These are phyloP conservation scores for Nebria salina DNA, from an alignment of 2,888 invertebrate genomes.

Conservation along the genomic window DNA sequence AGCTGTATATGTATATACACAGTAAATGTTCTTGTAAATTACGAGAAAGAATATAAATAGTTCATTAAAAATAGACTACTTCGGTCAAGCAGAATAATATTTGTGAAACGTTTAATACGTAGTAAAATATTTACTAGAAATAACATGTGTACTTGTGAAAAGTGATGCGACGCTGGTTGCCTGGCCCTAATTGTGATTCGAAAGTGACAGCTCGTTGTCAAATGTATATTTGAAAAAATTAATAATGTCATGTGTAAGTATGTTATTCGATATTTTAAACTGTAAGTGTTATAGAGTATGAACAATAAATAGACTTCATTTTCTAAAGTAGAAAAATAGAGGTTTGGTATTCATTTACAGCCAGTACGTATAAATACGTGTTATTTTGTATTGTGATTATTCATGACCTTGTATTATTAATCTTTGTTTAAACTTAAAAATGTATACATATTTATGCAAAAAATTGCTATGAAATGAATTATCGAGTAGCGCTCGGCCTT, in stretches of 20 bases:
- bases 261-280: slow-evolving; percentile 23
- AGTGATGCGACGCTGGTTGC: background rate
- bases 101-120: no score
- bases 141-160: background rate
- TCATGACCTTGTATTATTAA: slow-evolving; percentile 42
- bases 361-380: slow-evolving; percentile 30
- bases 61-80: no score
- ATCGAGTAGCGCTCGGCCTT: background rate
- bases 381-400: slow-evolving; percentile 35
- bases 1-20: no score
- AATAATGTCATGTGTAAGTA: slow-evolving; percentile 42
- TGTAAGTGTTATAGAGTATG: background rate
- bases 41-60: no score
- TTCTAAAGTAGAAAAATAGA: no score
- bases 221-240: slow-evolving; percentile 19
- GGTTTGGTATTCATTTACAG: background rate
- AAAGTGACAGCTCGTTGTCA: slow-evolving; percentile 41
- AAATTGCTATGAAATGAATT: no score
- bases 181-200: background rate
- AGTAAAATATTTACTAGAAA: no score
- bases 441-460: no score
- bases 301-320: no score
- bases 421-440: slow-evolving; percentile 9
- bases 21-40: no score
- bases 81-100: no score